phyloP scores from a whole-genome alignment of 1,140 invertebrate species.

The Laupala kohalensis region DNA sequence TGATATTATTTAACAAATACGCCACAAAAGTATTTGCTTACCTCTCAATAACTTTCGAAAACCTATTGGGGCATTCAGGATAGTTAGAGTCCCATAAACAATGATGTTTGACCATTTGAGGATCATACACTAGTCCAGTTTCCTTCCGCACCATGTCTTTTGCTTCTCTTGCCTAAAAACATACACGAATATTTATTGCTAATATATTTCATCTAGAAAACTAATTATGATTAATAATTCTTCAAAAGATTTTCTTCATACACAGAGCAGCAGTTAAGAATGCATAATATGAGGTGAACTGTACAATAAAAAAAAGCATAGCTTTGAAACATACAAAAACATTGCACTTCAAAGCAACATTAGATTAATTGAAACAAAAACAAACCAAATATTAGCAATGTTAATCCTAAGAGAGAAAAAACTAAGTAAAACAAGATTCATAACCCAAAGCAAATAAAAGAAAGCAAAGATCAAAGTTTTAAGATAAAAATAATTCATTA shows the following conservation, averaged over 20 bases:
- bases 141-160: conserved; percentile 37
- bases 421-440: too few relatives aligned
- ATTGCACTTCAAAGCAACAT: neutral
- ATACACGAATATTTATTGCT: conserved; percentile 3
- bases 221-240: neutral
- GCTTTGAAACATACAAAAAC: neutral
- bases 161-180: conserved; percentile 46
- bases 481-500: too few relatives aligned
- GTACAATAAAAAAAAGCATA: neutral
- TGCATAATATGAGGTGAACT: neutral
- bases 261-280: neutral
- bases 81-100: conserved; percentile 75
- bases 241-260: neutral
- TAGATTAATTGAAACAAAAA: too few relatives aligned
- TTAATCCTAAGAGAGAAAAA: too few relatives aligned
- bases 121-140: conserved; percentile 70
- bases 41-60: conserved; percentile 54
- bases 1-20: neutral
- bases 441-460: too few relatives aligned
- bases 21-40: conserved; percentile 17
- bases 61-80: conserved; percentile 67
- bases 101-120: conserved; percentile 57
- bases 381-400: too few relatives aligned
- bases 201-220: neutral
- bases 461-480: too few relatives aligned